phyloP scores from a whole-genome alignment of 2,797 vertebrate genomes.

The Spinus olivaceus region DNA sequence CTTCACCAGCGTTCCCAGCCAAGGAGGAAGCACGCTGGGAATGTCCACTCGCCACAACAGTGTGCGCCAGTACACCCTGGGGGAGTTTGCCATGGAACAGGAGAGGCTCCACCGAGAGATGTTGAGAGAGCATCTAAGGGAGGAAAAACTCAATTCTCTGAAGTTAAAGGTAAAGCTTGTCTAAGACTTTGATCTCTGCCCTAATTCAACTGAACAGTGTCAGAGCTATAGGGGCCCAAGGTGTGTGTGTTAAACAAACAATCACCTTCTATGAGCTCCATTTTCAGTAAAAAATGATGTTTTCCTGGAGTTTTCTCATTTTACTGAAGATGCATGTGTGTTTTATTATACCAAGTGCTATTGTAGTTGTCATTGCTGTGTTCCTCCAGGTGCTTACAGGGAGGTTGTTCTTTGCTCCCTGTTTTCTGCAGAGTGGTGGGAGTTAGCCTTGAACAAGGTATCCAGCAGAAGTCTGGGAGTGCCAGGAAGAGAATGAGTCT shows the following conservation, averaged over 20 bases:
- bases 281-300: not conserved
- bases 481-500: not conserved
- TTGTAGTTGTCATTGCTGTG: not conserved
- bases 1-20: conserved; percentile 98
- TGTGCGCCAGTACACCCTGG: conserved; percentile 91
- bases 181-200: not conserved
- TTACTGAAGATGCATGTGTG: not conserved
- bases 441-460: not conserved
- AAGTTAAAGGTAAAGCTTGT: conserved; percentile 86
- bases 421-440: not conserved
- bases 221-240: not conserved
- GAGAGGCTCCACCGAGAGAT: conserved; percentile 94
- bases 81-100: conserved; percentile 95
- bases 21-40: conserved; percentile 96
- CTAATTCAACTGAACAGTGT: not conserved
- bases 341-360: not conserved
- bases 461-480: not conserved
- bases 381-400: not conserved
- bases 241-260: not conserved
- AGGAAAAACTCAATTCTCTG: conserved; percentile 95
- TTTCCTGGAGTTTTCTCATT: not conserved
- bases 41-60: conserved; percentile 97
- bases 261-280: not conserved
- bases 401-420: not conserved
- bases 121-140: conserved; percentile 93